Evolutionary conservation across 2,797 vertebrate species (phyloP), one percentile per base, ranked within the genome.

Genomic region (Muscicapa comitata): DNA sequence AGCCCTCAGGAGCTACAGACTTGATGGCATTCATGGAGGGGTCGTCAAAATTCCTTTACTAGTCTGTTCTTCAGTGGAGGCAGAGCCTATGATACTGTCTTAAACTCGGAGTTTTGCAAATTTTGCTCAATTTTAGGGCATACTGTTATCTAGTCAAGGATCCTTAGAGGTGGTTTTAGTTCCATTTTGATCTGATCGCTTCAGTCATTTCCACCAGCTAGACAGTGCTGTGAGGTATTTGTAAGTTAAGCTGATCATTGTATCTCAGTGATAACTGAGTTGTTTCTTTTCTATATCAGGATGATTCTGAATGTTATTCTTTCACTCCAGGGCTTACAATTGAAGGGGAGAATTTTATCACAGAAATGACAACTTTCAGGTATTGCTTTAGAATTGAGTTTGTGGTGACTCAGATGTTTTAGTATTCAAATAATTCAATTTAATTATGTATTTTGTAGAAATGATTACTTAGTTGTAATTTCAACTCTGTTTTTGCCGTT

Each of bases 1-100:
- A 96, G 81, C 86, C 92, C 90, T 77, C 72, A 21, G 95, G 83
- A 91, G 17, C 57, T 87, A 5, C 47, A 71, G 82, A 25, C 61
- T 50, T 31, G 53, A 82, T 67, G 77, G 74, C 59, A 68, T 88
- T 90, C 55, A 24, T 45, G 59, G 50, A 75, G 31, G 16, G 61
- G 29, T 77, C 0, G 9, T 85, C 79, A 79, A 66, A 79, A 94
- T 94, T 80, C 72, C 80, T 94, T 58, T 28, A 42, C 14, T 20
- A 62, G 38, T 76, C 93, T 50, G 67, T 81, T 90, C 28, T 78
- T 66, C 66, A 33, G 12, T 57, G 58, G 42, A 89, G 51, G 66
- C n/a, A 6, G 17, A 66, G 40, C 29, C 47, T 43, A 4, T 68
- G 67, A n/a, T 53, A 12, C 38, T 88, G 17, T 57, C 76, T 70